Conservation (phyloP, 2,888 invertebrate genomes). For the Eurois occulta region DNA sequence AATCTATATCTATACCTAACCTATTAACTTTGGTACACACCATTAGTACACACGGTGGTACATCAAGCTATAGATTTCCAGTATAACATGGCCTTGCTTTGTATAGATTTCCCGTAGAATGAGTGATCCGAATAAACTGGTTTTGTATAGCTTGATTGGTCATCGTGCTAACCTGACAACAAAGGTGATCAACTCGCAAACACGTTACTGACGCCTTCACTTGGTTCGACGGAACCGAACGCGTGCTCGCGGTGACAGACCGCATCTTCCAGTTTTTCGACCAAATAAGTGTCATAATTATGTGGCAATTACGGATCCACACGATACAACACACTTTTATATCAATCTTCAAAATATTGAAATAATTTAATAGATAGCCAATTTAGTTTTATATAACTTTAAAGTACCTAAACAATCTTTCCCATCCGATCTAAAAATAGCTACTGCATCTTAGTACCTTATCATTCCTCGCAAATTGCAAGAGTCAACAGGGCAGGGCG, state of each 20-base stretch:
- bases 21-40: no score
- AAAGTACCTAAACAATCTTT: not conserved
- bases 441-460: slow-evolving; percentile 22
- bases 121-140: no score
- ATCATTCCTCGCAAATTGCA: slow-evolving; percentile 48
- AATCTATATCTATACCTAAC: not conserved
- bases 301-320: not conserved
- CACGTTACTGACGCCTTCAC: not conserved
- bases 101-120: no score
- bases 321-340: not conserved
- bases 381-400: not conserved
- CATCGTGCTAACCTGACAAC: not conserved
- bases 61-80: no score
- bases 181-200: not conserved
- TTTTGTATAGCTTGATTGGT: no score
- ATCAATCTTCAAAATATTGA: not conserved
- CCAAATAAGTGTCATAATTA: not conserved
- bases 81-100: no score
- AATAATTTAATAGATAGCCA: not conserved
- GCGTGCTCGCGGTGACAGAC: no score
- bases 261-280: not conserved
- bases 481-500: slow-evolving; percentile 55
- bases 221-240: not conserved
- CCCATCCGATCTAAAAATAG: slow-evolving; percentile 31
- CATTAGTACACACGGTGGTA: no score